Evolutionary conservation across 2,113 vertebrate species (phyloP).

Genomic region (Ctenodactylus gundi): DNA sequence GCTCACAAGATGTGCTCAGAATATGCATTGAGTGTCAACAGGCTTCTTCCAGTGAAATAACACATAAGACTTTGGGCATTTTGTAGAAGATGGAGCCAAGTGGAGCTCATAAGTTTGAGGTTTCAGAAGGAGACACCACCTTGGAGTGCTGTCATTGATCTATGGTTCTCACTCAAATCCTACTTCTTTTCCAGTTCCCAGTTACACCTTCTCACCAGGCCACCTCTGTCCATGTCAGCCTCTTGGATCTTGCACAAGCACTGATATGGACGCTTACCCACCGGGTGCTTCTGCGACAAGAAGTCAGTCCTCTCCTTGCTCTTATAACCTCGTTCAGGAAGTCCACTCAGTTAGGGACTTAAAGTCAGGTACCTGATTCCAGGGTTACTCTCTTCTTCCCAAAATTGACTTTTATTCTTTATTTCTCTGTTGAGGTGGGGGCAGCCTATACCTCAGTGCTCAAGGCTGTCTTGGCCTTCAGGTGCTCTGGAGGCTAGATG

Average conservation of each 20-base stretch:
- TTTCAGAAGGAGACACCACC: neutral
- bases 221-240: neutral
- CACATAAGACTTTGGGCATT: neutral
- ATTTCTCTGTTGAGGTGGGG: neutral
- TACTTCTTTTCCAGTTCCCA: neutral
- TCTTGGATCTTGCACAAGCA: neutral
- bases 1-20: neutral
- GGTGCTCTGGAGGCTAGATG: neutral
- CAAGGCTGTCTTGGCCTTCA: neutral
- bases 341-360: neutral
- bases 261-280: neutral
- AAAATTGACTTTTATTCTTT: neutral
- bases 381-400: neutral
- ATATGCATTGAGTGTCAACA: neutral
- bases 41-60: conserved; percentile 14
- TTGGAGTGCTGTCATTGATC: neutral
- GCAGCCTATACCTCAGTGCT: fast-evolving
- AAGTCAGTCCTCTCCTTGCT: neutral
- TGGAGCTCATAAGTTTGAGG: conserved; percentile 22
- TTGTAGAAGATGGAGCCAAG: neutral
- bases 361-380: neutral
- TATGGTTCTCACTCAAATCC: neutral
- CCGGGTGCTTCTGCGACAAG: neutral
- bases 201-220: neutral
- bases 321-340: neutral